Percentiles rank a stretch among this genome's conserved stretches.
phyloP scores from a whole-genome alignment of 2,797 vertebrate genomes.

The Catharus ustulatus region DNA sequence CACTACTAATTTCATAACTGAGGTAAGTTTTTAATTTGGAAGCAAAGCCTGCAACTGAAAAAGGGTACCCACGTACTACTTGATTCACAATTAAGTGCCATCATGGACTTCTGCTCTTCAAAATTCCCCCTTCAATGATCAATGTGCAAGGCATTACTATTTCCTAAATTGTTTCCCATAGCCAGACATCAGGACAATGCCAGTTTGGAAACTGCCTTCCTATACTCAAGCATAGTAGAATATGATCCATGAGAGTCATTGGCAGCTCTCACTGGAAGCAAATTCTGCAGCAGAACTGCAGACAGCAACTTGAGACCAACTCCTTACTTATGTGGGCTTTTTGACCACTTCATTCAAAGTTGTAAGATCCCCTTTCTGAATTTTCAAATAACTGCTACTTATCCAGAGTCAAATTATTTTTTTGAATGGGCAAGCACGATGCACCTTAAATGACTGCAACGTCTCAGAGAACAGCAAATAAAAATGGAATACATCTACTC shows the following conservation, averaged over 20 bases:
- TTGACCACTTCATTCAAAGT: neutral
- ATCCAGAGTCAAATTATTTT: neutral
- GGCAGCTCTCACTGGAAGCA: neutral
- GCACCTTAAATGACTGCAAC: neutral
- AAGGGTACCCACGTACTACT: neutral
- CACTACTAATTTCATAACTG: neutral
- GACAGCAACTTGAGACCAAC: neutral
- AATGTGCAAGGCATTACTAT: neutral
- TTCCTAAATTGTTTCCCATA: neutral
- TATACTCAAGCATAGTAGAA: neutral
- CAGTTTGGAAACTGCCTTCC: neutral
- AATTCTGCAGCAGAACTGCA: neutral
- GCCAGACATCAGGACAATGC: neutral
- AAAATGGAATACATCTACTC: neutral
- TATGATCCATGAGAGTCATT: rapidly evolving
- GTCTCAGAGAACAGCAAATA: neutral
- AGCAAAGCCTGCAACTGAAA: neutral
- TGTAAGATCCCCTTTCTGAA: neutral
- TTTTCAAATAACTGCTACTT: neutral
- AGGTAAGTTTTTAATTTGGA: neutral
- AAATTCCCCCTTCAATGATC: neutral
- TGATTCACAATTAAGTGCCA: neutral
- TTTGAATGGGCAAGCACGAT: neutral
- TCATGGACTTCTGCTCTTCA: neutral
- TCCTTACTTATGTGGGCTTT: neutral